Base-by-base conservation (phyloP, 1,140 invertebrate genomes). In the Apis laboriosa region DNA sequence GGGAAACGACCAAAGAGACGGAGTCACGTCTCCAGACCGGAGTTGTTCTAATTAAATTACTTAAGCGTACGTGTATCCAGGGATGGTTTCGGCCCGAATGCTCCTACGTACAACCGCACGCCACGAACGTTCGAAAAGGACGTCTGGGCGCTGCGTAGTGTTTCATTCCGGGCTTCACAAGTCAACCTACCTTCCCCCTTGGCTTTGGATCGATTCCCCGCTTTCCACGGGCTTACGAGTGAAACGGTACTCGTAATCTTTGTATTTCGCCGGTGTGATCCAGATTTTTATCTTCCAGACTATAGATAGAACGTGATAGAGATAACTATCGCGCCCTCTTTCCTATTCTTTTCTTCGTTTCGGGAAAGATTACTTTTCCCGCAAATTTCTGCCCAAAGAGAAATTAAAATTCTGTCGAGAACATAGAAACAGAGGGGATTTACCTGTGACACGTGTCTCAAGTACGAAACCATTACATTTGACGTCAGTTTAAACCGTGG, bases 1-100 rank as follows among this genome's bases (percentile, higher is more conserved):
- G 24, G 24, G 24, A 24, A 24, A 24, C 90, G 90, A 79, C 90
- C 90, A 90, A 91, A 91, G 90, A 90, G 90, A 91, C 90, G 89
- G 86, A 92, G 91, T 92, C 92, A 92, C 92, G 92, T 92, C 90
- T 92, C 84, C 84, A 90, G 88, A 88, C 89, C 87, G 83, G 91
- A 90, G 90, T 92, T 90, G 91, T 91, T 92, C 92, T 92, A 92
- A 92, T 92, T 92, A 92, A 92, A 92, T 92, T 92, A 92, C 92
- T 92, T 92, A 92, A 92, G 90, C 91, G 92, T 91, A 92, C 92
- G 92, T 92, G 92, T 92, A 92, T 91, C 88, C 82, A 79, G 88
- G 85, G 86, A 89, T 88, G 88, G 88, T 89, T 89, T 88, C 80
- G 77, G 88, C 64, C 84, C 75, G 86, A 76, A 88, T 88, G 87